Base-by-base conservation (phyloP, 2,113 vertebrate genomes). In the Nansenia antarctica region DNA sequence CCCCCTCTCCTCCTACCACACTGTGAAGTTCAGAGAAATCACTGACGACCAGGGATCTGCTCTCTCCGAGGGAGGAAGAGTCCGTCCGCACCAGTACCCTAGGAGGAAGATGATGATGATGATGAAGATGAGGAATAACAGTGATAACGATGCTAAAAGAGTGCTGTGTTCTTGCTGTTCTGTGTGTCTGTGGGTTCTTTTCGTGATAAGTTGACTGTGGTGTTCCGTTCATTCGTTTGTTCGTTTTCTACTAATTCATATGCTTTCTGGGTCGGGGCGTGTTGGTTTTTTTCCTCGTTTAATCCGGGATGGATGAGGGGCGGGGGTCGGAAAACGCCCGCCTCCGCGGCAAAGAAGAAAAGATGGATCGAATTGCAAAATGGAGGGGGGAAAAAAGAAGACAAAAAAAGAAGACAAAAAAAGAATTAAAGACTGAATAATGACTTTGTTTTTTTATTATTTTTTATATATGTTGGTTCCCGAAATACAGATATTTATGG, bases 401-500 rank as follows among this genome's bases (percentile, higher is more conserved):
- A 70, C 45, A 82, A 90, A 86, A 75, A 73, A 73, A 70, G 76
- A 82, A 71, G 73, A 57, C 74, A 67, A 34, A 66, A 80, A 72
- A 49, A 8, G 82, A 78, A 79, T 49, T 45, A 85, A 70, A 81
- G 84, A 92, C 89, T 87, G 86, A 88, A 76, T 65, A 83, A 79
- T 81, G 67, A 42, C 68, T 78, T 78, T 64, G 70, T 81, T 82
- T 81, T 9, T 64, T 86, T 84, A 58, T 71, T 67, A 72, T 74
- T 81, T 77, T 88, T 85, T 91, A 91, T 91, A 91, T 91, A 91
- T 93, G 88, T 92, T 90, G 87, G 82, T 87, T 90, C 86, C 84
- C 70, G 79, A 86, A 91, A 87, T 87, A 85, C 86, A 90, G 86
- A 91, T 92, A 91, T 92, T 92, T 92, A 92, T 93, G 87, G 90